Conservation (phyloP, 2,888 invertebrate genomes). For the Deladenus siricidicola region DNA sequence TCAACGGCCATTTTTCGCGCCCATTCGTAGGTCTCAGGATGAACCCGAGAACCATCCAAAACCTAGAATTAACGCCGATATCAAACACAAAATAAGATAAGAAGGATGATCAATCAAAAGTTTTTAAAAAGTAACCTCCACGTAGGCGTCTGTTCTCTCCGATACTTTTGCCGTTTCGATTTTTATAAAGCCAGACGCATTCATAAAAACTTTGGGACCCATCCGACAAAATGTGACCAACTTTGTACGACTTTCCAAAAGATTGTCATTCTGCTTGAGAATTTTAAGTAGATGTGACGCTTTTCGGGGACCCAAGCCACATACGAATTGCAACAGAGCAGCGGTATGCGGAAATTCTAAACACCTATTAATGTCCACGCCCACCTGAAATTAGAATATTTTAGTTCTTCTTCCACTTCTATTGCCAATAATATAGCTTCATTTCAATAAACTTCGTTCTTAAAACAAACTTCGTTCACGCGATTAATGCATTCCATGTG, state of each 20-base stretch:
- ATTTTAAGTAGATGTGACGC: constrained; percentile 60
- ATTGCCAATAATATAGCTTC: background rate
- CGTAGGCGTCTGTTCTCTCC: constrained; percentile 60
- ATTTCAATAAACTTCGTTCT: background rate
- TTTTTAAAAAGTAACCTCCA: no score
- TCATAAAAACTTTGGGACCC: constrained; percentile 96
- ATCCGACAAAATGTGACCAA: constrained; percentile 88
- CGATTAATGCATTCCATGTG: constrained; percentile 81
- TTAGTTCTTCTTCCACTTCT: no score
- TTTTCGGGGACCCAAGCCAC: constrained; percentile 90
- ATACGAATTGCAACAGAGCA: constrained; percentile 80
- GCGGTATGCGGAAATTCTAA: constrained; percentile 79
- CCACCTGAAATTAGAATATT: no score
- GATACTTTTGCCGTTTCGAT: constrained; percentile 80
- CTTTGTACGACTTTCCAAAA: constrained; percentile 61
- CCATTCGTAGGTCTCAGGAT: constrained; percentile 99
- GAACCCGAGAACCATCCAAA: constrained; percentile 90
- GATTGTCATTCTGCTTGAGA: constrained; percentile 39
- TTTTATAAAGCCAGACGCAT: constrained; percentile 96
- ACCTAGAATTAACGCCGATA: no score
- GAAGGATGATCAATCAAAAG: constrained; percentile 1
- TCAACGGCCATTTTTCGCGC: constrained; percentile 99
- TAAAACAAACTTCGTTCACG: constrained; percentile 69
- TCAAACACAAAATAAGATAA: background rate
- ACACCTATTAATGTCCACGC: constrained; percentile 88